Base-by-base conservation (phyloP, 2,113 vertebrate species). In the Callipepla californica region DNA sequence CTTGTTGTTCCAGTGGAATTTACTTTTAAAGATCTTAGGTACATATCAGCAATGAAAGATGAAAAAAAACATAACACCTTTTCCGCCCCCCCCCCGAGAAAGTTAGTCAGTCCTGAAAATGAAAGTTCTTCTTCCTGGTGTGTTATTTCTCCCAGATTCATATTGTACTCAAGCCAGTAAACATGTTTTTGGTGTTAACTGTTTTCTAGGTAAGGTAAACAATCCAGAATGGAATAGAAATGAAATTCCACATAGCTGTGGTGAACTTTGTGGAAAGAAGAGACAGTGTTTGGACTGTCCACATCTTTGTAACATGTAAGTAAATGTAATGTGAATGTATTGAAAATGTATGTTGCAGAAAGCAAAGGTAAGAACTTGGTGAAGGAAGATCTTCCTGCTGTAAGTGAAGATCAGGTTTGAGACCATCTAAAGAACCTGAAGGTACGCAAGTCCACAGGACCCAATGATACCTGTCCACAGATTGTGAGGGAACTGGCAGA, bases 171-270 rank as follows among this genome's bases (percentile, higher is more conserved):
- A 80, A 85, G 50, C 28, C 6, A 92, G 19, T 73, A 75, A 92
- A n/a, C 90, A 22, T 51, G 2, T 70, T 47, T 95, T 67, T 92
- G 26, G 45, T 40, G 94, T 67, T 91, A 26, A 51, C 42, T 1
- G 87, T 20, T 22, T 8, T 87, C 89, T 97, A 99, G 99, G 98
- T 73, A 99, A 99, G 90, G 98, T 99, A 76, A 98, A 98, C 47
- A 99, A 99, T 96, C 99, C 99, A 9, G 99, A 99, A 96, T 99
- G 98, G 98, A 99, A 98, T 93, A 98, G 98, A 96, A 99, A 98
- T 93, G 99, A 99, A 98, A 99, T 99, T 94, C 99, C 99, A 44
- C 99, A 99, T 97, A 99, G 99, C 97, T 99, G 99, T 97, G 99
- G 99, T 58, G 99, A 99, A 47, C 98, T 99, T 94, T 99, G 99